These are phyloP conservation scores for Formica selysi DNA, from an alignment of 1,140 invertebrate species.

Conservation along the genomic window DNA sequence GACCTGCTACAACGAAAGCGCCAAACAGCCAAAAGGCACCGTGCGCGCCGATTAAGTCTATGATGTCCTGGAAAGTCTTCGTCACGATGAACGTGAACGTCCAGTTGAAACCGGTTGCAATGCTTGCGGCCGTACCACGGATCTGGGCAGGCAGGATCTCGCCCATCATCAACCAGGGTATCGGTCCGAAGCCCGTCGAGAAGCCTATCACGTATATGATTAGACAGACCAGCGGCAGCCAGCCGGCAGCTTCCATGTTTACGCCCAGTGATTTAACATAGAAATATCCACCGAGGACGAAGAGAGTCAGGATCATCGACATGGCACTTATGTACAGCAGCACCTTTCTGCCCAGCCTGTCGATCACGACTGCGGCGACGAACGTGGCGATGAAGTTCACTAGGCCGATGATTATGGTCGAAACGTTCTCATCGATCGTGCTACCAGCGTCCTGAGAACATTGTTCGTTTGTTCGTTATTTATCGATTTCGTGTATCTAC, in stretches of 20 bases:
- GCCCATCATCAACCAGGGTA: slow-evolving; percentile 98
- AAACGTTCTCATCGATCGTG: slow-evolving; percentile 90
- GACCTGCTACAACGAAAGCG: slow-evolving; percentile 90
- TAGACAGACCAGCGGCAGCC: slow-evolving; percentile 93
- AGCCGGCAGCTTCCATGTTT: slow-evolving; percentile 89
- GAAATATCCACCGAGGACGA: slow-evolving; percentile 91
- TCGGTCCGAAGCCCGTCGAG: slow-evolving; percentile 96
- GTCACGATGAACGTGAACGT: slow-evolving; percentile 96
- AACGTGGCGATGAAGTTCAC: slow-evolving; percentile 96
- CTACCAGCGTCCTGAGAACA: slow-evolving; percentile 89
- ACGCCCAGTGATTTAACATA: slow-evolving; percentile 88
- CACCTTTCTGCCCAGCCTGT: slow-evolving; percentile 94
- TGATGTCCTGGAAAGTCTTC: slow-evolving; percentile 93
- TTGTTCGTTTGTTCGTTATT: background rate
- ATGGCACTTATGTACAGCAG: slow-evolving; percentile 93
- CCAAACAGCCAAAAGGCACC: slow-evolving; percentile 95
- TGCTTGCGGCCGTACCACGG: slow-evolving; percentile 93
- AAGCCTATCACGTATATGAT: slow-evolving; percentile 96
- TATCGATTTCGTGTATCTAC: background rate
- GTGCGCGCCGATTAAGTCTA: slow-evolving; percentile 89
- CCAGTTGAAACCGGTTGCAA: slow-evolving; percentile 96
- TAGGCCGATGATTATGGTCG: slow-evolving; percentile 93
- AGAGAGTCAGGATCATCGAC: slow-evolving; percentile 91
- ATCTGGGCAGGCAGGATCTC: slow-evolving; percentile 94
- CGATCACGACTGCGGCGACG: slow-evolving; percentile 93